Evolutionary conservation across 2,113 vertebrate genomes (phyloP).

Genomic region (Campylomormyrus numenius): DNA sequence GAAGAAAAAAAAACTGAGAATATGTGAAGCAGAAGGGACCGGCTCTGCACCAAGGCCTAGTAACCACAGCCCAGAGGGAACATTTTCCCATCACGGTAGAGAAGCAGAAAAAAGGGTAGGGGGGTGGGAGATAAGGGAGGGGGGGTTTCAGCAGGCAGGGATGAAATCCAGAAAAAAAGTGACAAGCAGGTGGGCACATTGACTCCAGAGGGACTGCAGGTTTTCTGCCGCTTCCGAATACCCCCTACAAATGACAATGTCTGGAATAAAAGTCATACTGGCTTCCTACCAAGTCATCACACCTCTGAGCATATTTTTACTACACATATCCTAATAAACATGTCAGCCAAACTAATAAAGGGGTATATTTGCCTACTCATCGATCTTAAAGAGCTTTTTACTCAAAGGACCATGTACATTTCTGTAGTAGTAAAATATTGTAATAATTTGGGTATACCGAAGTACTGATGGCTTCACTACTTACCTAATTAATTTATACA

Average conservation of each 20-base stretch:
- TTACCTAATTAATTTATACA: not conserved
- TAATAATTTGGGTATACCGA: not conserved
- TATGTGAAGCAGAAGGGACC: not conserved
- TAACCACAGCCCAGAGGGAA: not conserved
- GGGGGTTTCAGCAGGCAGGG: not conserved
- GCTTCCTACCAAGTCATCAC: not conserved
- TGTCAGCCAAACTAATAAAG: slow-evolving; percentile 4
- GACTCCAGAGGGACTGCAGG: not conserved
- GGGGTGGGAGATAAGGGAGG: not conserved
- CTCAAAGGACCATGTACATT: not conserved
- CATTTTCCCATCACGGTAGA: not conserved
- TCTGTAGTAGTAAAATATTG: not conserved
- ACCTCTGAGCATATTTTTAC: not conserved
- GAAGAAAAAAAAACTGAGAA: not conserved
- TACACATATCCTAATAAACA: not conserved
- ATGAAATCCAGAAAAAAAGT: not conserved
- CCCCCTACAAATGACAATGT: not conserved
- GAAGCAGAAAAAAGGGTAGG: not conserved
- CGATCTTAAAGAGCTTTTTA: not conserved
- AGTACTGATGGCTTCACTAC: not conserved
- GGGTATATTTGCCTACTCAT: not conserved
- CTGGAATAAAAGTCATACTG: not conserved
- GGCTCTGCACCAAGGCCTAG: not conserved
- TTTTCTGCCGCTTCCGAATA: not conserved
- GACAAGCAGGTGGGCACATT: not conserved